Conservation (phyloP, 2,113 vertebrate genomes). For the Aegotheles bennettii region DNA sequence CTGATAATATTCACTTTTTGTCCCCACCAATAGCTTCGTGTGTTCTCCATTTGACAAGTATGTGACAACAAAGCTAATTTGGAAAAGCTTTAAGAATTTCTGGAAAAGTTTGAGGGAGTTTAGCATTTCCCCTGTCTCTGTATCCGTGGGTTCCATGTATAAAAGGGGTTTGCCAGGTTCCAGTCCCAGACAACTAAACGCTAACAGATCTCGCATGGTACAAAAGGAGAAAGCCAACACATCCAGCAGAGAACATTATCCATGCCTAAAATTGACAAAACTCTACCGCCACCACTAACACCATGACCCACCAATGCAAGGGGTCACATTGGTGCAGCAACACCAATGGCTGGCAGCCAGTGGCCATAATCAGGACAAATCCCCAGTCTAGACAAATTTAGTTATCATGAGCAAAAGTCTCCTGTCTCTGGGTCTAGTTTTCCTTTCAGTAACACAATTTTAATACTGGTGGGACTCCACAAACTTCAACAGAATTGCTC, state of each 20-base stretch:
- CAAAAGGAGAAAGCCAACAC: background rate
- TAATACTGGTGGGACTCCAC: background rate
- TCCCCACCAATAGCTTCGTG: background rate
- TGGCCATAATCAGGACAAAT: slow-evolving; percentile 32
- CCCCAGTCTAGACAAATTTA: slow-evolving; percentile 62
- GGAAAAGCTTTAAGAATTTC: background rate
- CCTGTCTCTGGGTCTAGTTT: slow-evolving; percentile 5
- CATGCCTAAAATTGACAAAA: background rate
- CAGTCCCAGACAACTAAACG: background rate
- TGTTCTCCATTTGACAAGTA: background rate
- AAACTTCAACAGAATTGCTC: background rate
- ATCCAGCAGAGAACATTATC: background rate
- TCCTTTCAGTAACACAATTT: background rate
- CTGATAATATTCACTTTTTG: background rate
- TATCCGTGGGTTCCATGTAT: background rate
- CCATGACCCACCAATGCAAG: background rate
- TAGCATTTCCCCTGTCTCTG: background rate
- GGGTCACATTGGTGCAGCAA: background rate
- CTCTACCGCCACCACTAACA: background rate
- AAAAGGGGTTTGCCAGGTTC: background rate
- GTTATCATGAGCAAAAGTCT: slow-evolving; percentile 20
- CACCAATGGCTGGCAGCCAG: slow-evolving; percentile 35
- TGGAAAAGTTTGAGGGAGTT: background rate
- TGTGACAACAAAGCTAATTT: background rate
- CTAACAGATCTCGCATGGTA: background rate